Percentiles rank a stretch among this genome's conserved stretches.
These are phyloP conservation scores for Diprion similis DNA, from an alignment of 1,140 invertebrate genomes.

Conservation along the genomic window DNA sequence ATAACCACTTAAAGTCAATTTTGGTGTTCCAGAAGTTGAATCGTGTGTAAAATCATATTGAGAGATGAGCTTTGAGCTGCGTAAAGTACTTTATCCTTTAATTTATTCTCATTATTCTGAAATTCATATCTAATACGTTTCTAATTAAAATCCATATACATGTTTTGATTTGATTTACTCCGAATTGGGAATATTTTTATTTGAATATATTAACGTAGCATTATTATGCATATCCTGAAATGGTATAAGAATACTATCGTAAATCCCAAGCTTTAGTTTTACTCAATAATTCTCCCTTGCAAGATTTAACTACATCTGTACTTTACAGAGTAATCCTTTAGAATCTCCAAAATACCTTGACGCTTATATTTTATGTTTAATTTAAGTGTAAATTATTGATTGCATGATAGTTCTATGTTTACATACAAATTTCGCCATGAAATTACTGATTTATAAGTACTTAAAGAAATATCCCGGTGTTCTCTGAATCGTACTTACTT, in stretches of 20 bases:
- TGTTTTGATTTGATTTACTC: no score
- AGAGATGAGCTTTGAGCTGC: no score
- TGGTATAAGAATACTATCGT: background rate
- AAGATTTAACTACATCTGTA: background rate
- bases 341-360: background rate
- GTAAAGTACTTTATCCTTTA: no score
- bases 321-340: background rate
- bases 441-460: background rate
- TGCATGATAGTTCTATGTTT: background rate
- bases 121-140: no score
- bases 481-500: background rate
- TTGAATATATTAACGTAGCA: no score
- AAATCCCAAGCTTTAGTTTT: background rate
- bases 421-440: background rate
- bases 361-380: background rate
- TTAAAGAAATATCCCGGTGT: background rate
- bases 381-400: conserved; percentile 3
- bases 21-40: no score
- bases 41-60: no score
- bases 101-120: no score
- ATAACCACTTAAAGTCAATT: no score
- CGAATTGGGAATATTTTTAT: no score
- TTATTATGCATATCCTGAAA: no score
- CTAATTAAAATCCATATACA: no score
- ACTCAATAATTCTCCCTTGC: background rate